Conservation (phyloP, 2,797 vertebrate genomes). For the Falco rusticolus region DNA sequence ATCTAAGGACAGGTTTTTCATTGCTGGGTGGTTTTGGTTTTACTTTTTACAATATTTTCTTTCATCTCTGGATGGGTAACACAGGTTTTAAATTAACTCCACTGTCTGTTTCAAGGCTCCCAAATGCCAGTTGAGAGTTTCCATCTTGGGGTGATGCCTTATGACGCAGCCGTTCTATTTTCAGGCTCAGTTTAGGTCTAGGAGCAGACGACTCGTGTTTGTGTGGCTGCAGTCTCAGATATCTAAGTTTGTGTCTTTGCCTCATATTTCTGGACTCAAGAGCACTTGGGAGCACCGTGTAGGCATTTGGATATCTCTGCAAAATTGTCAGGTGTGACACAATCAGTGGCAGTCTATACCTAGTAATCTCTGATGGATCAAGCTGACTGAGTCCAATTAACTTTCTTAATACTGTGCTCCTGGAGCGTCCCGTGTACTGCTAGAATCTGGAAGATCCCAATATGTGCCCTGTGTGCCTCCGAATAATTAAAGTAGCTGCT, state of each 20-base stretch:
- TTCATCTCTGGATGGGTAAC: not conserved
- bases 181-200: not conserved
- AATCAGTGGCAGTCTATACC: not conserved
- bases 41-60: not conserved
- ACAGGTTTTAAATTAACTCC: not conserved
- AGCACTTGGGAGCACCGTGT: rapidly evolving
- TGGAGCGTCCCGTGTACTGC: not conserved
- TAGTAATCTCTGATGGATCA: not conserved
- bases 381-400: not conserved
- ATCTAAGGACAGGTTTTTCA: not conserved
- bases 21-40: not conserved
- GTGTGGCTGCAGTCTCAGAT: not conserved
- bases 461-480: not conserved
- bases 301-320: not conserved
- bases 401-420: not conserved
- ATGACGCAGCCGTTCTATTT: not conserved
- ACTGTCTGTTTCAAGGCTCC: not conserved
- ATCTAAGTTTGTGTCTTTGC: not conserved
- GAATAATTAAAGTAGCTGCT: not conserved
- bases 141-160: not conserved
- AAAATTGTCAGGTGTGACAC: not conserved
- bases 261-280: not conserved
- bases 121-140: not conserved
- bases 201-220: not conserved
- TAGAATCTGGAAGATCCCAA: not conserved